Evolutionary conservation across 2,113 vertebrate genomes (phyloP), one percentile per base, ranked within the genome.

Genomic region (Pelusios castaneus): DNA sequence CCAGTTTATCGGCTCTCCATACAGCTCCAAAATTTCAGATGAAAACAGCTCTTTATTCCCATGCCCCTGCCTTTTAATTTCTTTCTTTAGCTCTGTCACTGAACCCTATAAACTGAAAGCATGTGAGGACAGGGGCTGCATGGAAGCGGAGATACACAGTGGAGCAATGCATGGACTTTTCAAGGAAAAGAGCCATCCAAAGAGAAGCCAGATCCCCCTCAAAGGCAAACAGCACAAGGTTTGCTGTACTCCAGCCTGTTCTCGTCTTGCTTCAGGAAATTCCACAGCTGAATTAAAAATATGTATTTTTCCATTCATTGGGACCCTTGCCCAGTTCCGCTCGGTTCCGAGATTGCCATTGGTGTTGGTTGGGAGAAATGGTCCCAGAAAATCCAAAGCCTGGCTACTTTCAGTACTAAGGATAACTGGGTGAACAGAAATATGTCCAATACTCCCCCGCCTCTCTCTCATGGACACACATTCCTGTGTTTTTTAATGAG

Each of bases 231-330:
- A 81, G 45, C 0, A 1, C 81, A 84, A 70, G 91, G 83, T 63
- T 85, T 52, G 54, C 75, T 93, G 82, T 89, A 89, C 22, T 85
- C 49, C 34, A 70, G 43, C 88, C 89, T 83, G 31, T 73, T 91
- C 12, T 84, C 81, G 84, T 58, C 17, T 94, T 94, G 51, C 51
- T 88, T 89, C 92, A 97, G 92, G 85, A 97, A 97, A 96, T 96
- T 92, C 91, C 94, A 91, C 51, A 89, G 78, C 92, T 96, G 47
- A 92, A 95, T 96, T 90, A 70, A 88, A 89, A 91, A 89, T 82
- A 86, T 8, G 10, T n/a, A 76, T 93, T 70, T 97, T 96, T 87
- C 80, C 34, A 19, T 95, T 95, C 86, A 14, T 27, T 94, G 91
- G 95, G 94, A 93, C n/a, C 34, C 91, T 58, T 92, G 93, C 92